These are phyloP conservation scores for Decapterus maruadsi DNA, from an alignment of 2,797 vertebrate genomes.

Conservation along the genomic window DNA sequence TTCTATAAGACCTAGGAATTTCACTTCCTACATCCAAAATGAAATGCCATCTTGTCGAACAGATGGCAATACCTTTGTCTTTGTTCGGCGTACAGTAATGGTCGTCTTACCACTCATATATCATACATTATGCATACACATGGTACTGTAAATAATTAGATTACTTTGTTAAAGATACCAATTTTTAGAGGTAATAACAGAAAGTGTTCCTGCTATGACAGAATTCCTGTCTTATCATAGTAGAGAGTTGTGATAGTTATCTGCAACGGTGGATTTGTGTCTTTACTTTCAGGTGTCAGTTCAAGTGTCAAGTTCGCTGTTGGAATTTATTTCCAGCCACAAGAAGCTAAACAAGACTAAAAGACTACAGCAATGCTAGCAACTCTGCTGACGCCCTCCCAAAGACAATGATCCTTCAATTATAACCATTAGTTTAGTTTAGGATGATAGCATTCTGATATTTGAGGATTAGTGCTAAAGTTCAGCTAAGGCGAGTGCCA, in stretches of 20 bases:
- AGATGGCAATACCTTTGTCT: neutral
- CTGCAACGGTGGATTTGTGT: conserved; percentile 33
- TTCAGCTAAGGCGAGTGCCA: neutral
- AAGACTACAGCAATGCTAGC: neutral
- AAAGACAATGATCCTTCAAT: neutral
- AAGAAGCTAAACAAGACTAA: neutral
- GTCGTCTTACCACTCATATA: neutral
- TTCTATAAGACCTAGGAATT: neutral
- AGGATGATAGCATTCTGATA: neutral
- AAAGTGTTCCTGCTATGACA: neutral
- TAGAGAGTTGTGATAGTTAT: conserved; percentile 16
- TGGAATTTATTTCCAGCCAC: neutral
- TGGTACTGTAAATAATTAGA: neutral
- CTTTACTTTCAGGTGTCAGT: neutral
- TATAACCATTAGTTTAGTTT: neutral
- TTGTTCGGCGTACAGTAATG: neutral
- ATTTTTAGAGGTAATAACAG: neutral
- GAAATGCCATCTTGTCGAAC: conserved; percentile 2
- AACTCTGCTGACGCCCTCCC: neutral
- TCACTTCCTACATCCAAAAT: neutral
- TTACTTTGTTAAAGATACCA: neutral
- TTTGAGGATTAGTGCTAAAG: neutral
- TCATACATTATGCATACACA: neutral
- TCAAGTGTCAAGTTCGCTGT: neutral
- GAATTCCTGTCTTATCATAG: neutral